These are phyloP conservation scores for Platyrinchus mystaceus DNA, from an alignment of 2,797 vertebrate species.

Conservation along the genomic window DNA sequence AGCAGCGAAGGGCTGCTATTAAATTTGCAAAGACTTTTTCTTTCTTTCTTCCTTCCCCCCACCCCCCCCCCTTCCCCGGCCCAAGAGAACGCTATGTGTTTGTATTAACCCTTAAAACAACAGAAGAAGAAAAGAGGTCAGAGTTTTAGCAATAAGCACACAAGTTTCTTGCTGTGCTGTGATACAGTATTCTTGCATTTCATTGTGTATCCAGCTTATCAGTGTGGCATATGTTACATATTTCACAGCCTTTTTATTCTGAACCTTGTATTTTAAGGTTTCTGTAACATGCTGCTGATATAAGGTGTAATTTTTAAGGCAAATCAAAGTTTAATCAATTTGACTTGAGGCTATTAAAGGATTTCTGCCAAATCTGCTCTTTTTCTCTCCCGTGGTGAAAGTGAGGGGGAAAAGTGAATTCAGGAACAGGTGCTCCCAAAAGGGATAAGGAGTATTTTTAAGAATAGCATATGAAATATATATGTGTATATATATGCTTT, in stretches of 20 bases:
- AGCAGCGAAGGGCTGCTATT: background rate
- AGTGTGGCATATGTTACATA: accelerated
- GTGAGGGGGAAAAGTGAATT: background rate
- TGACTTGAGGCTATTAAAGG: background rate
- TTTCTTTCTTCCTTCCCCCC: too few relatives aligned
- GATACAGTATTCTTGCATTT: background rate
- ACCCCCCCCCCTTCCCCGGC: too few relatives aligned
- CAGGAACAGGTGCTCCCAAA: conserved; percentile 17
- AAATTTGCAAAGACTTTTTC: background rate
- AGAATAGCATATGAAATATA: background rate
- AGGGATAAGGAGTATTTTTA: background rate
- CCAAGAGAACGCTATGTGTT: accelerated
- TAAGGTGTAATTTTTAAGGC: background rate
- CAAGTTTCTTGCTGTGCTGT: background rate
- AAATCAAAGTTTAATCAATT: background rate
- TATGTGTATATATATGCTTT: background rate
- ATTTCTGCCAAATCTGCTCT: background rate
- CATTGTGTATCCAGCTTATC: background rate
- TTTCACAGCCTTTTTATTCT: background rate
- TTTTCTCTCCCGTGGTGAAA: background rate
- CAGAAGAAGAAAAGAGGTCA: background rate
- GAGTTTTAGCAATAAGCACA: background rate
- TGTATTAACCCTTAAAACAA: background rate
- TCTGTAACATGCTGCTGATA: accelerated
- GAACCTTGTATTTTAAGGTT: background rate